These are phyloP conservation scores for Eulithis prunata DNA, from an alignment of 2,888 invertebrate genomes.

Conservation along the genomic window DNA sequence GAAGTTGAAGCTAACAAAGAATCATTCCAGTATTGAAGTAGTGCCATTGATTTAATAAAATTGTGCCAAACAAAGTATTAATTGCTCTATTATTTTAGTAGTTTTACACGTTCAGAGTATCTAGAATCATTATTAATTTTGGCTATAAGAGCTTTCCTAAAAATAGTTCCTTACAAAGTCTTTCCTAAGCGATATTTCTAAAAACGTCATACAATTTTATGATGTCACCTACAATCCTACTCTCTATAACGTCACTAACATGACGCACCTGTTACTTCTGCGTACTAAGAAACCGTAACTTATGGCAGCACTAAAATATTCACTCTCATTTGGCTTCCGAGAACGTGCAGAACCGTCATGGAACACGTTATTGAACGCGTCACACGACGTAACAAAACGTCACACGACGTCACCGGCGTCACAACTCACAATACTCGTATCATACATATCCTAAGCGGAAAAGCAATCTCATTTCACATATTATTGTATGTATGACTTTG, in stretches of 20 bases:
- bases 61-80: slow-evolving; percentile 53
- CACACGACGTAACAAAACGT: slow-evolving; percentile 25
- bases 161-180: slow-evolving; percentile 17
- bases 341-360: background rate
- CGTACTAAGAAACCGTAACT: too few species aligned
- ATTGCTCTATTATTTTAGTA: slow-evolving; percentile 24
- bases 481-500: slow-evolving; percentile 61
- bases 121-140: slow-evolving; percentile 12
- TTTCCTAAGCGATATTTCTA: slow-evolving; percentile 14
- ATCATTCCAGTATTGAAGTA: slow-evolving; percentile 35
- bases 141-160: slow-evolving; percentile 1
- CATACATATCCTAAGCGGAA: slow-evolving; percentile 78
- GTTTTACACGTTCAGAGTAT: slow-evolving; percentile 8
- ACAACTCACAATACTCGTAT: slow-evolving; percentile 65
- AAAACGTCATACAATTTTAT: background rate
- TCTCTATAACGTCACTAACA: slow-evolving; percentile 1
- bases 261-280: background rate
- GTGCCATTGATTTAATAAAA: slow-evolving; percentile 54
- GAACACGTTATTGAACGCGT: background rate
- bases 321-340: background rate
- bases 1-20: slow-evolving; percentile 5
- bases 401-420: slow-evolving; percentile 58
- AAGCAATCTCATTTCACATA: slow-evolving; percentile 77
- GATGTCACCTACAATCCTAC: background rate
- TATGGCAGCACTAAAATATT: background rate